Evolutionary conservation across 2,113 vertebrate genomes (phyloP).

Genomic region (Gallinago media): DNA sequence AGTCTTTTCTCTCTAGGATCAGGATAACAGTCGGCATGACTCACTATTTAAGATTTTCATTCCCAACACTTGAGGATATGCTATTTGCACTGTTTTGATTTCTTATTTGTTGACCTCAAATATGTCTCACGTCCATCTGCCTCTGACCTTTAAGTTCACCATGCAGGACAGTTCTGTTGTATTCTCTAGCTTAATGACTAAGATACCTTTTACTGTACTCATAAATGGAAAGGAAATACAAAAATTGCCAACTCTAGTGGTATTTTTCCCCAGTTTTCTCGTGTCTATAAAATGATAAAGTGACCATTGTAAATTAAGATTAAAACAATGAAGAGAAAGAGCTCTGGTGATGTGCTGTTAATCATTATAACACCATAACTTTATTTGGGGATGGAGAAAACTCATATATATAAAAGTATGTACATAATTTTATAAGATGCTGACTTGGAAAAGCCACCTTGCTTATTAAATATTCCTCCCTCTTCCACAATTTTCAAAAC

Average conservation of each 20-base stretch:
- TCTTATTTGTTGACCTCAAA: not conserved
- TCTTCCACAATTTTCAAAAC: not conserved
- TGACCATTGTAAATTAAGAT: not conserved
- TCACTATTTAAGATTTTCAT: not conserved
- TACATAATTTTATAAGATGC: not conserved
- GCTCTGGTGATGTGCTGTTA: not conserved
- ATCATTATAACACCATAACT: not conserved
- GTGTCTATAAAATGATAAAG: not conserved
- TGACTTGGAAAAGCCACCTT: not conserved
- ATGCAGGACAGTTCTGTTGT: not conserved
- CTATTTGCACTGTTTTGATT: not conserved
- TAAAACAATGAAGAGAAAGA: not conserved
- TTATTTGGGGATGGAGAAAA: not conserved
- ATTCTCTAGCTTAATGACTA: not conserved
- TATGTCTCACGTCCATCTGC: not conserved
- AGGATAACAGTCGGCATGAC: not conserved
- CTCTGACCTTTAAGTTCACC: not conserved
- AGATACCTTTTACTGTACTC: not conserved
- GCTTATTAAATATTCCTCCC: not conserved
- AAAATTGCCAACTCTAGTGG: not conserved
- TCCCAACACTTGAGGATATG: not conserved
- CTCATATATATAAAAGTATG: not conserved
- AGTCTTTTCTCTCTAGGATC: not conserved
- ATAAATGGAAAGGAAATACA: not conserved
- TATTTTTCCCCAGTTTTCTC: not conserved